These are phyloP conservation scores for Meteorus sp. DNA, from an alignment of 1,140 invertebrate genomes.

Conservation along the genomic window DNA sequence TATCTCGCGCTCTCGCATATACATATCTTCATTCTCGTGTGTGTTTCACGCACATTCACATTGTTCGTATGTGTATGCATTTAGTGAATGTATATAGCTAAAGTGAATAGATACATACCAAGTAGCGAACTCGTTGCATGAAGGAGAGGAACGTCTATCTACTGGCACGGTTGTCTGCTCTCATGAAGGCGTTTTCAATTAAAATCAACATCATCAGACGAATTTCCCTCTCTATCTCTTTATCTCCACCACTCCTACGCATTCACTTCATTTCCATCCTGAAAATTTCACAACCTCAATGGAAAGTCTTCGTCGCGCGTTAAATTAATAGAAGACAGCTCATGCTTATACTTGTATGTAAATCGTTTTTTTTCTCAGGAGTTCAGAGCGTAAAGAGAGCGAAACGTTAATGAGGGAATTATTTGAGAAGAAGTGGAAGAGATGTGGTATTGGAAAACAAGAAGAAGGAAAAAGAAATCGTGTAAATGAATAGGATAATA, in stretches of 20 bases:
- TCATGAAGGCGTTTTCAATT: constrained; percentile 51
- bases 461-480: too few relatives aligned
- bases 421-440: too few relatives aligned
- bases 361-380: too few relatives aligned
- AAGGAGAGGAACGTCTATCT: not conserved
- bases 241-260: not conserved
- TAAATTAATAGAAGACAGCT: too few relatives aligned
- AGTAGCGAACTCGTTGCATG: not conserved
- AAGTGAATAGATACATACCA: too few relatives aligned
- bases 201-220: constrained; percentile 48
- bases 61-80: not conserved
- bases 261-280: not conserved
- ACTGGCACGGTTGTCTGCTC: constrained; percentile 27
- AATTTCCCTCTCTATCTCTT: constrained; percentile 8
- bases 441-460: too few relatives aligned
- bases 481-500: too few relatives aligned
- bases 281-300: constrained; percentile 17
- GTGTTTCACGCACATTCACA: constrained; percentile 6
- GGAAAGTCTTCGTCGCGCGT: not conserved
- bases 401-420: too few relatives aligned
- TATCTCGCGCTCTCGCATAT: constrained; percentile 21
- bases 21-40: too few relatives aligned
- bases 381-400: too few relatives aligned
- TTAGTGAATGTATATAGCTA: not conserved
- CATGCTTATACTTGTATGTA: too few relatives aligned